Evolutionary conservation across 2,888 invertebrate genomes (phyloP).

Genomic region (Dicyrtomina minuta): DNA sequence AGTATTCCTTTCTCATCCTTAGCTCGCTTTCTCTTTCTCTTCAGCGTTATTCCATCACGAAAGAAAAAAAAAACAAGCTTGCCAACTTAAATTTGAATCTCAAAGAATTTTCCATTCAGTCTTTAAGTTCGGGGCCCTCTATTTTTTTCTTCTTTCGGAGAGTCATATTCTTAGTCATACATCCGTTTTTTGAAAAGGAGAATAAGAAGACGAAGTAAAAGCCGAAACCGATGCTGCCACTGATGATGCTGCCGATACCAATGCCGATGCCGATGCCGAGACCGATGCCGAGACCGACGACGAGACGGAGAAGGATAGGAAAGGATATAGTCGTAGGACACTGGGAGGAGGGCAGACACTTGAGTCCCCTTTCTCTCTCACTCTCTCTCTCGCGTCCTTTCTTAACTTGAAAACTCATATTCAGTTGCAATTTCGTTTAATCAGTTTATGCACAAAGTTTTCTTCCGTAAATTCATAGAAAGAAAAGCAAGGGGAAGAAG

Average conservation of each 20-base stretch:
- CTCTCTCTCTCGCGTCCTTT: background rate
- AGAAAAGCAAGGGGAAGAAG: constrained; percentile 4
- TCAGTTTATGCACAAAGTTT: constrained; percentile 32
- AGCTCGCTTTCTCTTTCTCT: background rate
- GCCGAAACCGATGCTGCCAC: background rate
- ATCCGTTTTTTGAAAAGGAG: background rate
- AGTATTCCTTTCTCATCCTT: background rate
- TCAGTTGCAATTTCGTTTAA: constrained; percentile 30
- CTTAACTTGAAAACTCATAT: constrained; percentile 17
- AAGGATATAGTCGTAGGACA: no score
- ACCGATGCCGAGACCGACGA: no score
- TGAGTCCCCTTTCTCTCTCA: background rate
- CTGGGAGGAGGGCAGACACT: background rate
- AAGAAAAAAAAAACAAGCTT: no score
- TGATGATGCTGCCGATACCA: no score
- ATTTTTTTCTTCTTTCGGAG: no score
- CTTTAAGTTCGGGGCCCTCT: no score
- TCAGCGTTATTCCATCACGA: no score
- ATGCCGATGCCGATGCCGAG: no score
- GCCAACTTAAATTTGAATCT: no score
- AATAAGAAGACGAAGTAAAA: background rate
- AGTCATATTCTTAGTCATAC: no score
- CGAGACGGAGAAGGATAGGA: no score
- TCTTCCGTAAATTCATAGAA: constrained; percentile 18
- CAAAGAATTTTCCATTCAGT: no score